A percentile compares a stretch with the other conserved stretches of the same genome.
phyloP scores from a whole-genome alignment of 2,888 invertebrate genomes.

The Cheilosia vernalis region DNA sequence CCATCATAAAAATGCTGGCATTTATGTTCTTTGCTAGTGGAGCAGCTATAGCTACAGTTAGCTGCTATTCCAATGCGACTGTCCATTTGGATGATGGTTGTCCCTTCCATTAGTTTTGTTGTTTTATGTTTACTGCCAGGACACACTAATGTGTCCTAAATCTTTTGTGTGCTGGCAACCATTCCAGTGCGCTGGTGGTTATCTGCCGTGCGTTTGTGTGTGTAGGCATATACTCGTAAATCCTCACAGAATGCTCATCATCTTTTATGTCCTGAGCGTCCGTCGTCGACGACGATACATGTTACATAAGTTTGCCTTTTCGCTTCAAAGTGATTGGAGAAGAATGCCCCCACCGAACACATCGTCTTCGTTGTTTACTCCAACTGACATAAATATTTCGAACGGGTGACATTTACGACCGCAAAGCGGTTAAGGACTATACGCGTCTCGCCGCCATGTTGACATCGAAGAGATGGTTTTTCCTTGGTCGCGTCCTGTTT shows the following conservation, averaged over 20 bases:
- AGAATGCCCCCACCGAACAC: neutral
- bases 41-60: neutral
- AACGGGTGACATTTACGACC: constrained; percentile 75
- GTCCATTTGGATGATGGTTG: constrained; percentile 73
- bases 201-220: constrained; percentile 42
- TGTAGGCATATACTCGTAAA: constrained; percentile 50
- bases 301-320: constrained; percentile 69
- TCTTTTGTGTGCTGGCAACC: constrained; percentile 54
- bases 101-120: constrained; percentile 73
- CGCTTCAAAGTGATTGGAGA: constrained; percentile 72
- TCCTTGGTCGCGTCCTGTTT: constrained; percentile 54
- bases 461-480: constrained; percentile 37
- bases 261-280: constrained; percentile 69
- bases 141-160: constrained; percentile 74
- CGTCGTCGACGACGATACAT: constrained; percentile 45
- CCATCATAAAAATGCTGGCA: constrained; percentile 74
- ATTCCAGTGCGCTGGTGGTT: constrained; percentile 37
- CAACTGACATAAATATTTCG: constrained; percentile 73
- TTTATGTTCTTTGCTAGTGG: constrained; percentile 70
- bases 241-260: constrained; percentile 73
- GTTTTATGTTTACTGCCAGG: constrained; percentile 72
- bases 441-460: constrained; percentile 55
- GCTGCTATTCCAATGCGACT: constrained; percentile 59
- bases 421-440: constrained; percentile 72
- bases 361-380: constrained; percentile 66